Conservation (phyloP, 2,888 invertebrate genomes). For the Tenthredo scrophulariae region DNA sequence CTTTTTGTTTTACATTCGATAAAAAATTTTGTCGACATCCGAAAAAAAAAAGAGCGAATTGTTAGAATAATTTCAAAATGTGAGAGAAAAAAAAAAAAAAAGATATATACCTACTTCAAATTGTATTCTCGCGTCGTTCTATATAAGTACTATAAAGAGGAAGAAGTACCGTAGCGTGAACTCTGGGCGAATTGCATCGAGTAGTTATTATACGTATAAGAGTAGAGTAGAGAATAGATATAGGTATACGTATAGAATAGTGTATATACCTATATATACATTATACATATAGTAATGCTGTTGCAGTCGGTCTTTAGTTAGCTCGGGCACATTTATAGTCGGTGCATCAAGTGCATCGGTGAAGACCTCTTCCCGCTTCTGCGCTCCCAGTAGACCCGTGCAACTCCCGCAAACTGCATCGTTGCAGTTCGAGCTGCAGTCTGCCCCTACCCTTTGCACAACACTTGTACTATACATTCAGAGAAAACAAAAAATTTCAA, state of each 20-base stretch:
- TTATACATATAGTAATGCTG: neutral
- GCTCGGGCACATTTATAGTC: neutral
- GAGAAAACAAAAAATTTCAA: too few relatives aligned
- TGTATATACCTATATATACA: neutral
- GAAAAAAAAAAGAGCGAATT: too few relatives aligned
- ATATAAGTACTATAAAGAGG: neutral
- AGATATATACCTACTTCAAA: neutral
- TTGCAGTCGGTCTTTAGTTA: neutral
- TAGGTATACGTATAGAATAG: neutral
- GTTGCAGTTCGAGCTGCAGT: slow-evolving; percentile 22
- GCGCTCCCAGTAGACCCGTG: slow-evolving; percentile 41
- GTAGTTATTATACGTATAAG: neutral
- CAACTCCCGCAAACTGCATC: slow-evolving; percentile 45
- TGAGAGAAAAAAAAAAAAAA: neutral
- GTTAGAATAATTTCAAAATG: too few relatives aligned
- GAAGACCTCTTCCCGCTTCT: slow-evolving; percentile 34
- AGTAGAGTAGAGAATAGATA: neutral
- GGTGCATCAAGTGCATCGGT: slow-evolving; percentile 50
- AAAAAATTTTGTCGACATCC: too few relatives aligned
- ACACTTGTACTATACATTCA: neutral
- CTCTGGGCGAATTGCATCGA: neutral
- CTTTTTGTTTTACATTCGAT: too few relatives aligned
- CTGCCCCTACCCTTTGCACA: neutral
- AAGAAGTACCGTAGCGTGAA: neutral
- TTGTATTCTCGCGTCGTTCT: neutral